Percentiles rank a stretch among this genome's conserved stretches.
phyloP scores from a whole-genome alignment of 2,888 invertebrate genomes.

The Nomada flava region DNA sequence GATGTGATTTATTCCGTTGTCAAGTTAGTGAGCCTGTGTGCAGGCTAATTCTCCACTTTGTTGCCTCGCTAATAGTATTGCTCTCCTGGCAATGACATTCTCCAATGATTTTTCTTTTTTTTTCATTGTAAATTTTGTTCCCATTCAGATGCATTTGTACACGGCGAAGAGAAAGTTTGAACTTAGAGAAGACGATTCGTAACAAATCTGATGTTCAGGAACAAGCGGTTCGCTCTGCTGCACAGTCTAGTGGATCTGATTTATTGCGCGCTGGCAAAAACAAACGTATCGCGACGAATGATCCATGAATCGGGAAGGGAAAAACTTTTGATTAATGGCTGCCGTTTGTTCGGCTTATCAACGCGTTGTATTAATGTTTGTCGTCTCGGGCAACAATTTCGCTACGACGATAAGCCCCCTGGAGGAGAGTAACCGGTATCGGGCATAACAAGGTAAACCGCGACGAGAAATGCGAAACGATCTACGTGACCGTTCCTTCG shows the following conservation, averaged over 20 bases:
- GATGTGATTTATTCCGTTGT: slow-evolving; percentile 37
- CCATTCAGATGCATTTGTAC: no score
- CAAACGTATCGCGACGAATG: slow-evolving; percentile 42
- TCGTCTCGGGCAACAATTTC: slow-evolving; percentile 47
- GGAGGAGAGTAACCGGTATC: slow-evolving; percentile 31
- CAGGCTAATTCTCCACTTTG: slow-evolving; percentile 48
- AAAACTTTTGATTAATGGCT: slow-evolving; percentile 42
- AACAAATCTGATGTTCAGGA: slow-evolving; percentile 3
- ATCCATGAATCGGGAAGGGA: slow-evolving; percentile 36
- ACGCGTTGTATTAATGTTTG: slow-evolving; percentile 54
- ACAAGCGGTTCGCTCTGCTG: neutral
- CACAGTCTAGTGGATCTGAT: slow-evolving; percentile 13
- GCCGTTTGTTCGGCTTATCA: slow-evolving; percentile 52
- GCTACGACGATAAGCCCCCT: slow-evolving; percentile 45
- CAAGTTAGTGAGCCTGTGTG: slow-evolving; percentile 40
- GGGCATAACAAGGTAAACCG: slow-evolving; percentile 53
- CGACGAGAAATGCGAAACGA: slow-evolving; percentile 62
- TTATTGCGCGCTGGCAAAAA: slow-evolving; percentile 20
- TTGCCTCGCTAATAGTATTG: neutral
- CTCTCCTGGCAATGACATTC: neutral
- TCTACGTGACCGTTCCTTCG: slow-evolving; percentile 53
- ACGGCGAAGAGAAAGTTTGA: no score
- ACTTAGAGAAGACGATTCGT: no score
- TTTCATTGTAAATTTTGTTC: no score
- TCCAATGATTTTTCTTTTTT: neutral